Conservation (phyloP, 2,888 invertebrate genomes). For the Strigamia crassipes region DNA sequence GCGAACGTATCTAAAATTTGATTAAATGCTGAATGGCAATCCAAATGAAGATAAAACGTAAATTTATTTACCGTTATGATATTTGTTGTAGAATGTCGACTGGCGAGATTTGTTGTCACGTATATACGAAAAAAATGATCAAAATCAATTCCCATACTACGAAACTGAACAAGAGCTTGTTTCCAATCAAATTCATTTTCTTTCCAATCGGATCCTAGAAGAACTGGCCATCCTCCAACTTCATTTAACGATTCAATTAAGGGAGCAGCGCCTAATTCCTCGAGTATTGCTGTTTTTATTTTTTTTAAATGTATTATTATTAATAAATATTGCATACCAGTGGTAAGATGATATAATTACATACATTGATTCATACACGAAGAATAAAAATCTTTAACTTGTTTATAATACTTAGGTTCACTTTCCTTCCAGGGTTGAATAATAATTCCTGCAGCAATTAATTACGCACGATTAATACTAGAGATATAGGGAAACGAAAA, state of each 20-base stretch:
- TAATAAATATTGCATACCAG: too few relatives aligned
- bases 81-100: too few relatives aligned
- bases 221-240: not conserved
- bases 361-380: not conserved
- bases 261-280: not conserved
- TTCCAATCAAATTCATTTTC: not conserved
- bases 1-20: not conserved
- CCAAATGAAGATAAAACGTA: too few relatives aligned
- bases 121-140: not conserved
- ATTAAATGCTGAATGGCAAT: not conserved
- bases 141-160: not conserved
- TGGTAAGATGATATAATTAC: not conserved
- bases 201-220: not conserved
- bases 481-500: not conserved
- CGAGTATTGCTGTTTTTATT: not conserved
- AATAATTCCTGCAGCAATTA: not conserved
- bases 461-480: not conserved
- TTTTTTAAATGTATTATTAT: too few relatives aligned
- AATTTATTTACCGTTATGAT: too few relatives aligned
- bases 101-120: not conserved
- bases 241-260: not conserved
- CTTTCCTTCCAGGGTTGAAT: not conserved
- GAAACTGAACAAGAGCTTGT: not conserved
- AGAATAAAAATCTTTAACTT: not conserved
- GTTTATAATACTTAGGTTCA: constrained; percentile 10